Evolutionary conservation across 2,113 vertebrate genomes (phyloP), one percentile per base, ranked within the genome.

Genomic region (Hippoglossus stenolepis): DNA sequence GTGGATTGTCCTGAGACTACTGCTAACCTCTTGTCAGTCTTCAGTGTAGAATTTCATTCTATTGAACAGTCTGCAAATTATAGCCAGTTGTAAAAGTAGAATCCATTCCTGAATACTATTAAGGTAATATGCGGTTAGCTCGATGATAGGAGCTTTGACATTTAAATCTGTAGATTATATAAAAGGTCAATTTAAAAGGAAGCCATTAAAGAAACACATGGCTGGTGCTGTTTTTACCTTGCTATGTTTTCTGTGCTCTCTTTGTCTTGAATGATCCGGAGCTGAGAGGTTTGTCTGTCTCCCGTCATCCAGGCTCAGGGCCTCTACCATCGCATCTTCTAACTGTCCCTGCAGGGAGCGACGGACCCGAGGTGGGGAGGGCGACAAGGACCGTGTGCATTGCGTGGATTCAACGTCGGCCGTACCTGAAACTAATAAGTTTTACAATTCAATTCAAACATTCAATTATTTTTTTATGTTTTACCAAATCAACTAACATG

Each of bases 341-440:
- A 86, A 26, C 40, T 86, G 82, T 17, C 75, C 77, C n/a, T 62
- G 85, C 1, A 62, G 69, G 0, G 88, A 83, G 24, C 18, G 75
- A 3, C 38, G 81, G 4, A 49, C 80, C 4, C 74, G 91, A 3
- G 90, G 91, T 18, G 94, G 95, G 17, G 94, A 94, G 15, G 96
- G 92, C 13, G 96, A 96, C 10, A 96, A 93, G 1, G 96, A 97
- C 43, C 90, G 90, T 7, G 94, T 92, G 63, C 63, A 65, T 12
- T 88, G 81, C 31, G 65, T 56, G 77, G 81, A 87, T 64, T 89
- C 86, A 1, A 76, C 15, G 0, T 15, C 21, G 6, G 75, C 2
- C 3, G 59, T 26, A 63, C 70, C 95, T 96, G 87, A 69, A 83
- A 77, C 4, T 24, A 51, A 60, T 1, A 57, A 57, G 65, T 31